phyloP scores from a whole-genome alignment of 2,888 invertebrate genomes.

The Drosophila rellima region DNA sequence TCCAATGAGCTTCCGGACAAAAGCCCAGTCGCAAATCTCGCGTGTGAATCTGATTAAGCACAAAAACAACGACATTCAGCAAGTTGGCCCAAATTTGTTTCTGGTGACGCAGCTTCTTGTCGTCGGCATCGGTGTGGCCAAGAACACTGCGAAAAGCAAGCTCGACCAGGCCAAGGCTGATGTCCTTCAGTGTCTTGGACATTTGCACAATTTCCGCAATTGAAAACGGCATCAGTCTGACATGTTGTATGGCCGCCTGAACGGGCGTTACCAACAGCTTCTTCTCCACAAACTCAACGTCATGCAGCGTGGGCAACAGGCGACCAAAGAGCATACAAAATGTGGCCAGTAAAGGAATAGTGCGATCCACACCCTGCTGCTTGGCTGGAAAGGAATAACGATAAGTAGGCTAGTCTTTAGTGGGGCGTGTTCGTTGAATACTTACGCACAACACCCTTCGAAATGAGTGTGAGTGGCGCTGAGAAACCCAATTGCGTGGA shows the following conservation, averaged over 20 bases:
- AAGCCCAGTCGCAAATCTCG: conserved; percentile 94
- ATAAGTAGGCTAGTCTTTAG: too few species aligned
- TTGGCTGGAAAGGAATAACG: too few species aligned
- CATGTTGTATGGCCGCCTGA: conserved; percentile 61
- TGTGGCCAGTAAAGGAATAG: conserved; percentile 92
- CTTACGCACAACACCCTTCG: conserved; percentile 86
- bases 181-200: conserved; percentile 91
- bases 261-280: conserved; percentile 72
- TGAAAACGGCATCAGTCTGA: conserved; percentile 88
- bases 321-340: conserved; percentile 94
- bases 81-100: conserved; percentile 92
- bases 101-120: conserved; percentile 83
- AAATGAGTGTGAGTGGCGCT: conserved; percentile 84
- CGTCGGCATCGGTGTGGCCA: conserved; percentile 83
- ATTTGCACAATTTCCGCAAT: conserved; percentile 90
- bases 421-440: too few species aligned
- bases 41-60: conserved; percentile 93
- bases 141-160: conserved; percentile 89
- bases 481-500: conserved; percentile 85
- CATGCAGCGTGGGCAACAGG: conserved; percentile 93
- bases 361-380: conserved; percentile 87
- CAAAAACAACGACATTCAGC: conserved; percentile 90
- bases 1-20: conserved; percentile 91
- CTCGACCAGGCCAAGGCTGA: conserved; percentile 94
- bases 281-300: conserved; percentile 92